A percentile compares a stretch with the other conserved stretches of the same genome.
These are phyloP conservation scores for Pharmacophagus antenor DNA, from an alignment of 2,888 invertebrate genomes.

Conservation along the genomic window DNA sequence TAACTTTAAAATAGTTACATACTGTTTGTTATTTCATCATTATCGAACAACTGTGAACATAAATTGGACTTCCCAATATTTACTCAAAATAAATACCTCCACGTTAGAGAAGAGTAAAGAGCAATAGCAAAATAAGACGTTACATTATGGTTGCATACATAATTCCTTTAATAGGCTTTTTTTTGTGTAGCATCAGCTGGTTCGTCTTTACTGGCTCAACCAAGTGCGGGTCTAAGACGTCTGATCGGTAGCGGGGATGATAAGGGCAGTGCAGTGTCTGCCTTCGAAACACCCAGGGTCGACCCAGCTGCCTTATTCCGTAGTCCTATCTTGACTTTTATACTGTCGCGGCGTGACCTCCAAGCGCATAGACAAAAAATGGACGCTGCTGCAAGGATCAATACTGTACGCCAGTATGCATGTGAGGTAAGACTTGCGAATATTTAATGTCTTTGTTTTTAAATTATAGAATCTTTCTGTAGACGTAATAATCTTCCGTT, in stretches of 20 bases:
- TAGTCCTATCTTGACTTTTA: slow-evolving; percentile 93
- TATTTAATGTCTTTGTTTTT: neutral
- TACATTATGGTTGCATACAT: too few species aligned
- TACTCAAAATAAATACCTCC: too few species aligned
- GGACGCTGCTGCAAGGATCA: slow-evolving; percentile 91
- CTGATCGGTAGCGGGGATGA: slow-evolving; percentile 79
- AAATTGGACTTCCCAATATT: too few species aligned
- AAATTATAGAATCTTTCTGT: too few species aligned
- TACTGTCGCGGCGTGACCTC: slow-evolving; percentile 92
- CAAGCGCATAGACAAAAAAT: slow-evolving; percentile 91
- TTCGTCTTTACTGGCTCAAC: slow-evolving; percentile 91
- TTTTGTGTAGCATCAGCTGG: slow-evolving; percentile 79
- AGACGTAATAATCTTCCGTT: too few species aligned
- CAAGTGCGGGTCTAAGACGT: slow-evolving; percentile 92
- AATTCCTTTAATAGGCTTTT: too few species aligned
- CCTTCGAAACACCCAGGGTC: slow-evolving; percentile 61
- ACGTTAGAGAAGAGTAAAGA: too few species aligned
- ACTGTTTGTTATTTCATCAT: too few species aligned
- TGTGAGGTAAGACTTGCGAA: slow-evolving; percentile 83
- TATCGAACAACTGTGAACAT: too few species aligned
- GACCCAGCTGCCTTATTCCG: slow-evolving; percentile 83
- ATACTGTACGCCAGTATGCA: slow-evolving; percentile 91
- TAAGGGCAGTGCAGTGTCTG: slow-evolving; percentile 55
- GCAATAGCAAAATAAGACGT: too few species aligned
- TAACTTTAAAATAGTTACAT: too few species aligned